A percentile compares a stretch with the other conserved stretches of the same genome.
Conservation (phyloP, 2,113 vertebrate species). For the Donacobius atricapilla region DNA sequence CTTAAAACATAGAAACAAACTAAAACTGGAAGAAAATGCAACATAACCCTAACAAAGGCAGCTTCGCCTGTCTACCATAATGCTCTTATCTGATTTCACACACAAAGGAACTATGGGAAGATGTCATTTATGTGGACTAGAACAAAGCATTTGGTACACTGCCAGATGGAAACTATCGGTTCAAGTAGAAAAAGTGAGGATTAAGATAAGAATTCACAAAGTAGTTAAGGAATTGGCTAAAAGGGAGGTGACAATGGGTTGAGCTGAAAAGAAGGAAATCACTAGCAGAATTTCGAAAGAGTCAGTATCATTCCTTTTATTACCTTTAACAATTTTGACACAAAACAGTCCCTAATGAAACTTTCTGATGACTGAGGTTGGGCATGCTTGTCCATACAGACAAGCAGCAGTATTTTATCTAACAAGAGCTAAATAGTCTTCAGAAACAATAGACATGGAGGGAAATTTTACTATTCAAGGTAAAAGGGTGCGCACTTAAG, state of each 20-base stretch:
- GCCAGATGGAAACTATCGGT: slow-evolving; percentile 55
- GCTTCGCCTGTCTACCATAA: slow-evolving; percentile 15
- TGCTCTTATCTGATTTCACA: slow-evolving; percentile 44
- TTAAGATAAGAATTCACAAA: slow-evolving; percentile 59
- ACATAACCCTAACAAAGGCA: slow-evolving; percentile 1
- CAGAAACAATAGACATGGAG: background rate
- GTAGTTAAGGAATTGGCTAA: slow-evolving; percentile 35
- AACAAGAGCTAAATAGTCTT: background rate
- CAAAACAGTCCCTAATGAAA: background rate
- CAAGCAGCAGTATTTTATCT: background rate
- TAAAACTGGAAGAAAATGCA: slow-evolving; percentile 5
- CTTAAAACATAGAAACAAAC: background rate
- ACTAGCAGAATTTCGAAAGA: background rate
- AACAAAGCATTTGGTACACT: slow-evolving; percentile 35
- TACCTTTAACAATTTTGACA: background rate
- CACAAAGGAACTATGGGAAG: slow-evolving; percentile 47
- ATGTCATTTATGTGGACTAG: slow-evolving; percentile 40
- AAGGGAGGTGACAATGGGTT: slow-evolving; percentile 29
- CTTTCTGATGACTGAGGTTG: background rate
- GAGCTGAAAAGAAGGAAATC: slow-evolving; percentile 25
- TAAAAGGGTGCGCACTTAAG: background rate
- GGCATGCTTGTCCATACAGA: background rate
- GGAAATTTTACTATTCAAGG: background rate
- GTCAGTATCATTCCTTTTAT: background rate
- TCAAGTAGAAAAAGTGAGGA: slow-evolving; percentile 55